A percentile compares a stretch with the other conserved stretches of the same genome.
Evolutionary conservation across 2,797 vertebrate genomes (phyloP).

Genomic region (Smutsia gigantea): DNA sequence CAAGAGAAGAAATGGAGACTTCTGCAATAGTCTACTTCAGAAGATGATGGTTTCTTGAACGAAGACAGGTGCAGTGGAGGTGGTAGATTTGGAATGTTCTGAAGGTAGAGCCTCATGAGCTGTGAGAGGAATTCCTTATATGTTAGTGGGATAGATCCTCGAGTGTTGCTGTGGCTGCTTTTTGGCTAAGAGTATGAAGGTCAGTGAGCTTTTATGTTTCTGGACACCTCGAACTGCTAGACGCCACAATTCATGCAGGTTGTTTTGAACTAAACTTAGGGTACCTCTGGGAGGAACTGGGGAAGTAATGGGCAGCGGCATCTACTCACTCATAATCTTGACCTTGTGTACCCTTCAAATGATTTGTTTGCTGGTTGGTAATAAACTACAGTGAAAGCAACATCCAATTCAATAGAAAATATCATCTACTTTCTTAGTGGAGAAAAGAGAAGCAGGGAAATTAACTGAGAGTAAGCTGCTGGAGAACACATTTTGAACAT

Average conservation of each 20-base stretch:
- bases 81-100: background rate
- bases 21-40: background rate
- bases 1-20: background rate
- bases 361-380: background rate
- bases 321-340: background rate
- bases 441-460: background rate
- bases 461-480: background rate
- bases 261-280: background rate
- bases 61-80: background rate
- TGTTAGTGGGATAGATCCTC: background rate
- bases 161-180: background rate
- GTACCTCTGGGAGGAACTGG: background rate
- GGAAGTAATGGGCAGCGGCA: background rate
- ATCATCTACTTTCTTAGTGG: background rate
- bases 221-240: background rate
- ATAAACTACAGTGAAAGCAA: slow-evolving; percentile 19
- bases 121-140: background rate
- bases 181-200: background rate
- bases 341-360: background rate
- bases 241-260: background rate
- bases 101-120: background rate
- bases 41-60: background rate
- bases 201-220: background rate
- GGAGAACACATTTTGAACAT: background rate
- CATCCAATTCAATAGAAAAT: background rate